These are phyloP conservation scores for Eulithis testata DNA, from an alignment of 2,888 invertebrate species.

Conservation along the genomic window DNA sequence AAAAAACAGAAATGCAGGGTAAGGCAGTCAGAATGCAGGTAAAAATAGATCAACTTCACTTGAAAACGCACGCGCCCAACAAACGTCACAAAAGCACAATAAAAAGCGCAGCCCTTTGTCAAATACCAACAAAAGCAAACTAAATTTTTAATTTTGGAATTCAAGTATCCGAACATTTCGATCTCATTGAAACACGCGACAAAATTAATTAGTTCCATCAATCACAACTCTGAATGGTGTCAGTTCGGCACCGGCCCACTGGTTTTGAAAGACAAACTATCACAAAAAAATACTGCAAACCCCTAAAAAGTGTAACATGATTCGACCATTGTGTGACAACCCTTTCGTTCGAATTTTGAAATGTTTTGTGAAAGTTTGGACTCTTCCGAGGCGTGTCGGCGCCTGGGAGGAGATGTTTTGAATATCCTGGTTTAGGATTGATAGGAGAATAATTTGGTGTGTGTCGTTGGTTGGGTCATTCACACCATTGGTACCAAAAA, in stretches of 20 bases:
- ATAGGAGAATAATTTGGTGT: slow-evolving; percentile 27
- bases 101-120: slow-evolving; percentile 61
- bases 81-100: slow-evolving; percentile 40
- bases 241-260: slow-evolving; percentile 69
- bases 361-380: slow-evolving; percentile 52
- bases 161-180: slow-evolving; percentile 61
- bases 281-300: slow-evolving; percentile 54
- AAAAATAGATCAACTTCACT: slow-evolving; percentile 5
- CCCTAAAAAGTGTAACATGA: slow-evolving; percentile 67
- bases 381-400: slow-evolving; percentile 60
- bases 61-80: slow-evolving; percentile 13
- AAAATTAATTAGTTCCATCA: slow-evolving; percentile 84
- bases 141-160: slow-evolving; percentile 65
- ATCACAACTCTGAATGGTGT: slow-evolving; percentile 75
- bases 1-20: neutral
- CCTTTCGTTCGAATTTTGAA: slow-evolving; percentile 52
- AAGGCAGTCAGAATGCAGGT: neutral
- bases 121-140: slow-evolving; percentile 53
- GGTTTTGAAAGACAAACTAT: slow-evolving; percentile 65
- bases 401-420: slow-evolving; percentile 74
- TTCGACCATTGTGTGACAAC: slow-evolving; percentile 75
- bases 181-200: slow-evolving; percentile 65
- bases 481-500: slow-evolving; percentile 13
- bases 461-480: slow-evolving; percentile 12
- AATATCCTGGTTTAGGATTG: slow-evolving; percentile 56